Conservation (phyloP, 2,797 vertebrate genomes). For the Paramormyrops hopkinsi region DNA sequence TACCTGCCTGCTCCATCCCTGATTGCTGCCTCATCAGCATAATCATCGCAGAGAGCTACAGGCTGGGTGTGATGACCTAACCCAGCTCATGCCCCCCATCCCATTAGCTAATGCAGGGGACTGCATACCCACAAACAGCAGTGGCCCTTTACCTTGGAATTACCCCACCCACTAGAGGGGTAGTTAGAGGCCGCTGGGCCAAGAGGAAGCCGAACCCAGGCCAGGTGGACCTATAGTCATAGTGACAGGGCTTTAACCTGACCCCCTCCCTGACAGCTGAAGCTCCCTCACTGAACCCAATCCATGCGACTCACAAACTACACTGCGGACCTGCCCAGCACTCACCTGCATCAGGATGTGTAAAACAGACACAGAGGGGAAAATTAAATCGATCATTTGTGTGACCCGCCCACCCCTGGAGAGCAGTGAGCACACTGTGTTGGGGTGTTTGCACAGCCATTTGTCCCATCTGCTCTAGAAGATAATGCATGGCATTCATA, state of each 20-base stretch:
- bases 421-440: background rate
- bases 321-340: background rate
- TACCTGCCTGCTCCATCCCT: background rate
- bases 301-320: background rate
- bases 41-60: background rate
- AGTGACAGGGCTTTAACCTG: background rate
- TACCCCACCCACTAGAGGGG: background rate
- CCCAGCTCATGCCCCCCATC: background rate
- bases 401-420: background rate
- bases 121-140: background rate
- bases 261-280: background rate
- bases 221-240: background rate
- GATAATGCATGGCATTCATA: background rate
- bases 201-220: background rate
- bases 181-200: background rate
- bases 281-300: background rate
- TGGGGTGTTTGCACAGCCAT: background rate
- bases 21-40: conserved; percentile 6
- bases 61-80: background rate
- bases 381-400: background rate
- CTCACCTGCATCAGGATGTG: background rate
- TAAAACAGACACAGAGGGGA: background rate
- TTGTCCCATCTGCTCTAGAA: background rate
- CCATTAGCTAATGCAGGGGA: background rate
- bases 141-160: background rate